A percentile compares a stretch with the other conserved stretches of the same genome.
Evolutionary conservation across 2,797 vertebrate species (phyloP).

Genomic region (Mastacembelus armatus): DNA sequence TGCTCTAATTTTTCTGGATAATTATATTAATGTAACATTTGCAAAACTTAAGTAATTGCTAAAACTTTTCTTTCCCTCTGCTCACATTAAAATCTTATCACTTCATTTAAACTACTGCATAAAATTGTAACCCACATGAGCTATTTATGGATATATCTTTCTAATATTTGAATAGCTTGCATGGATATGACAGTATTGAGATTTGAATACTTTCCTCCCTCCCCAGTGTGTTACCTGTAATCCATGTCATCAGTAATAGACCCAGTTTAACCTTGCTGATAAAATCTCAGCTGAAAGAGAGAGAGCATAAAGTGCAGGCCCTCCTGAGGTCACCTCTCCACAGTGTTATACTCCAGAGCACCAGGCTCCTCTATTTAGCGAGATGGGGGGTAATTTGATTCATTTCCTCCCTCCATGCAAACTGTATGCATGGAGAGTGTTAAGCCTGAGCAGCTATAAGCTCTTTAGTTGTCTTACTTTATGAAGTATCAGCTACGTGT

Average conservation of each 20-base stretch:
- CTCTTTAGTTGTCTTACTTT: conserved; percentile 47
- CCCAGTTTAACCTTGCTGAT: conserved; percentile 45
- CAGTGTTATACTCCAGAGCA: conserved; percentile 61
- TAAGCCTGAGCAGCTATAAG: conserved; percentile 52
- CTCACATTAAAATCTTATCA: too few relatives aligned
- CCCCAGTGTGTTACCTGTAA: conserved; percentile 7
- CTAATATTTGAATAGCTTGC: conserved; percentile 15
- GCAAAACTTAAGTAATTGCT: background rate
- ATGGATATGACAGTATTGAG: conserved; percentile 18
- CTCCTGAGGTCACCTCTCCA: conserved; percentile 44
- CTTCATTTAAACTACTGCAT: too few relatives aligned
- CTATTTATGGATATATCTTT: background rate
- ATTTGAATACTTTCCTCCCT: background rate
- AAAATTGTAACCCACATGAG: background rate
- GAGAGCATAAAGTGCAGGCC: conserved; percentile 31
- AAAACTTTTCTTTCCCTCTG: background rate
- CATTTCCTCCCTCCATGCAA: conserved; percentile 59
- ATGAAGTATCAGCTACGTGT: conserved; percentile 39
- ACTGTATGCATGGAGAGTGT: conserved; percentile 58
- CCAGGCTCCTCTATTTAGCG: conserved; percentile 64
- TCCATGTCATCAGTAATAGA: conserved; percentile 7
- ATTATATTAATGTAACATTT: conserved; percentile 23
- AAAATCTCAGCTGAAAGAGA: conserved; percentile 30
- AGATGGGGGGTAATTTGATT: conserved; percentile 66
- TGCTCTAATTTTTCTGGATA: conserved; percentile 27